These are phyloP conservation scores for Magallana angulata DNA, from an alignment of 1,140 invertebrate genomes.

Conservation along the genomic window DNA sequence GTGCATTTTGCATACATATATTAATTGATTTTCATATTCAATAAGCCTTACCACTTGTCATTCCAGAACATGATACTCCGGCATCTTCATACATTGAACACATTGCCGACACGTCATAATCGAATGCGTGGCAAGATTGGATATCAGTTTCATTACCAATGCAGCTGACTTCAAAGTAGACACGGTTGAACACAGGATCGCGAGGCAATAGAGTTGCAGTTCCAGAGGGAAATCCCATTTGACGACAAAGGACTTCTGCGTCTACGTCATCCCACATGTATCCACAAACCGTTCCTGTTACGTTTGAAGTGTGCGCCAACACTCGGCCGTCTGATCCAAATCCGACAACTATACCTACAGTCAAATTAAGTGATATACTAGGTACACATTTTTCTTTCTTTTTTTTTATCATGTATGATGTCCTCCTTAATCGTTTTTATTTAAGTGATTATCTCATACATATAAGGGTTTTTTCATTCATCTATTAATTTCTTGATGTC, in stretches of 20 bases:
- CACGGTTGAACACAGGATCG: not conserved
- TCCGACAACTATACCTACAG: no score
- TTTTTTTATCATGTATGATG: no score
- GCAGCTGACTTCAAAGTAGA: not conserved
- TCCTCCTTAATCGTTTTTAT: no score
- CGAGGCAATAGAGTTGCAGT: not conserved
- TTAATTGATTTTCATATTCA: no score
- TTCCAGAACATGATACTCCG: not conserved
- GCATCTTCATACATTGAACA: not conserved
- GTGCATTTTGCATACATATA: no score
- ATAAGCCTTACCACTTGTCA: not conserved
- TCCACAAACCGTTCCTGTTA: not conserved
- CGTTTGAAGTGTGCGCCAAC: not conserved
- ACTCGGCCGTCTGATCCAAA: no score
- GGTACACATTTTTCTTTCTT: no score
- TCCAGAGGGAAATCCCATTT: slow-evolving; percentile 33
- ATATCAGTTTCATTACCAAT: not conserved
- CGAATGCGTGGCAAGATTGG: not conserved
- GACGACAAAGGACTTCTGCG: not conserved
- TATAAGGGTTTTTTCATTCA: no score
- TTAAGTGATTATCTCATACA: no score
- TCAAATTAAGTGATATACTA: no score
- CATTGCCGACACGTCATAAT: no score
- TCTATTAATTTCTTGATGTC: no score
- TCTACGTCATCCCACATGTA: slow-evolving; percentile 1